A percentile compares a stretch with the other conserved stretches of the same genome.
Evolutionary conservation across 37 sponge, comb jelly and placozoan genomes (phyloP).

Genomic region (Mnemiopsis leidyi): DNA sequence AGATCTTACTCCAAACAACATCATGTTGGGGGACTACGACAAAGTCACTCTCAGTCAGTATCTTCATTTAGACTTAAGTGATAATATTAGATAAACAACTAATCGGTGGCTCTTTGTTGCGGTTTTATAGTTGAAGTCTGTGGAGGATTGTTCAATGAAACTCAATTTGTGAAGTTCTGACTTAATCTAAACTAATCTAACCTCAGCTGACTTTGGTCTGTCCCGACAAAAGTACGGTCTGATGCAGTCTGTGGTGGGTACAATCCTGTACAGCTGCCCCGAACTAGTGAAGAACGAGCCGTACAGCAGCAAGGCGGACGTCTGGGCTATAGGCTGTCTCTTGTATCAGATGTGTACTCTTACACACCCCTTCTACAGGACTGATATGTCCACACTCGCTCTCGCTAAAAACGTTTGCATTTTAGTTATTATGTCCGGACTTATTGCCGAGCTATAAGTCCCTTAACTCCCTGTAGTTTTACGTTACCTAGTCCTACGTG

Average conservation of each 20-base stretch:
- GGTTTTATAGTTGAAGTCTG: too few relatives aligned
- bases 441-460: too few relatives aligned
- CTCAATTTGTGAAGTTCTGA: neutral
- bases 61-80: too few relatives aligned
- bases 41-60: slow-evolving; percentile 86
- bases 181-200: neutral
- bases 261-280: slow-evolving; percentile 81
- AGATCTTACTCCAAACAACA: slow-evolving; percentile 83
- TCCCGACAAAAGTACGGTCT: slow-evolving; percentile 86
- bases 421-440: neutral
- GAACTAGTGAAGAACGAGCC: slow-evolving; percentile 71
- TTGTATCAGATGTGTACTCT: slow-evolving; percentile 91
- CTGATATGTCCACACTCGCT: slow-evolving; percentile 66
- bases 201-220: slow-evolving; percentile 90
- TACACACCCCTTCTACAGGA: slow-evolving; percentile 53
- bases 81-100: neutral
- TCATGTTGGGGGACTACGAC: slow-evolving; percentile 85
- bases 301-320: slow-evolving; percentile 88
- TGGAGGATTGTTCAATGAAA: too few relatives aligned
- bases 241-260: slow-evolving; percentile 85
- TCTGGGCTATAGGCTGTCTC: slow-evolving; percentile 84
- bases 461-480: too few relatives aligned
- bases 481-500: too few relatives aligned
- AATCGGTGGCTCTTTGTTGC: neutral
- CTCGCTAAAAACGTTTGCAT: slow-evolving; percentile 82